These are phyloP conservation scores for Plagodis pulveraria DNA, from an alignment of 2,888 invertebrate species.

Conservation along the genomic window DNA sequence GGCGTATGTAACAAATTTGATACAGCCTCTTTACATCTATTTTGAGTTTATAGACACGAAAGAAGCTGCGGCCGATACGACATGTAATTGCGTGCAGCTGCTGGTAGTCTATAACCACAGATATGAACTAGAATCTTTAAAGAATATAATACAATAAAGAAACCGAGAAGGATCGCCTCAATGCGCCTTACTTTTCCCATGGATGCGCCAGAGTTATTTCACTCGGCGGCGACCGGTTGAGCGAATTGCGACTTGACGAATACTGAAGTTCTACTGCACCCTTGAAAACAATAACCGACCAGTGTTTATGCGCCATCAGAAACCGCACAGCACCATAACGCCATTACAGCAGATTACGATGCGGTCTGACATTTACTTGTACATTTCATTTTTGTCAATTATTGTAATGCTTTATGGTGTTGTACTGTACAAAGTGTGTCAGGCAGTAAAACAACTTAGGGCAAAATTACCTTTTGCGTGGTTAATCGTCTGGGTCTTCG, in stretches of 20 bases:
- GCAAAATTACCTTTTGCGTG: no score
- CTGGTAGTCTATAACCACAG: no score
- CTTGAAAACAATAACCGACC: constrained; percentile 12
- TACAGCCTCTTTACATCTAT: no score
- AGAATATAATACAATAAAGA: no score
- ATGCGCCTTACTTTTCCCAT: no score
- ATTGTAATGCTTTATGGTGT: constrained; percentile 45
- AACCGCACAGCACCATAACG: constrained; percentile 26
- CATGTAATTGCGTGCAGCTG: no score
- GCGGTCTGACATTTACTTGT: constrained; percentile 57
- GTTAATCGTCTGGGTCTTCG: no score
- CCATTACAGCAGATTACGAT: constrained; percentile 43
- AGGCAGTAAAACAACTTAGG: constrained; percentile 10
- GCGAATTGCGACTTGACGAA: background rate
- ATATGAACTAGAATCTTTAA: no score
- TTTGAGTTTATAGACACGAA: no score
- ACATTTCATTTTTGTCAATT: constrained; percentile 54
- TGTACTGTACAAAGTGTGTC: constrained; percentile 10
- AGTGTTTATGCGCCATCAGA: constrained; percentile 18
- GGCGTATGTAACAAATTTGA: no score
- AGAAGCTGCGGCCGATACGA: no score
- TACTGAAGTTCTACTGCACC: constrained; percentile 3
- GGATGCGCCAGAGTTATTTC: background rate
- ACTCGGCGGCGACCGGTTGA: background rate
- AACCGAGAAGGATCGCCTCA: no score